Conservation (phyloP, 2,888 invertebrate genomes). For the Tethea ocularis region DNA sequence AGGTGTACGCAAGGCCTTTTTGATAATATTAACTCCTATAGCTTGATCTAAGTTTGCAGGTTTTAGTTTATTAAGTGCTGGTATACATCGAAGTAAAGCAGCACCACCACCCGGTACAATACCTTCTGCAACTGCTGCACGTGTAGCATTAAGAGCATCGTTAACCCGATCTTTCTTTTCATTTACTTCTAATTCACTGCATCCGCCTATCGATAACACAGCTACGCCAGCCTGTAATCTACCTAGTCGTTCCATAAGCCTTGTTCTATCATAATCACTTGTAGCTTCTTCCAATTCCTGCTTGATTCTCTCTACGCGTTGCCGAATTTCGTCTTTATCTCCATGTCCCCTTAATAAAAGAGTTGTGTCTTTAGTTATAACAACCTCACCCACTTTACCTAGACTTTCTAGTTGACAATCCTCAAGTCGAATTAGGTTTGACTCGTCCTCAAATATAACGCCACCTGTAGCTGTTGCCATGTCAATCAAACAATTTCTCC, state of each 20-base stretch:
- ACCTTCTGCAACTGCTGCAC: constrained; percentile 97
- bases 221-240: constrained; percentile 93
- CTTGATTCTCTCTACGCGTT: constrained; percentile 90
- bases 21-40: constrained; percentile 91
- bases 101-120: constrained; percentile 98
- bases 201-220: constrained; percentile 91
- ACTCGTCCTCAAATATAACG: constrained; percentile 96
- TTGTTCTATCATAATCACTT: constrained; percentile 95
- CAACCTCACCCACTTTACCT: constrained; percentile 93
- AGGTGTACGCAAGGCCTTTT: constrained; percentile 93
- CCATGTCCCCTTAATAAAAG: constrained; percentile 88
- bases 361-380: constrained; percentile 97
- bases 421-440: constrained; percentile 93
- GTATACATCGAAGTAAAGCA: constrained; percentile 92
- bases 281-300: constrained; percentile 92
- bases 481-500: constrained; percentile 93
- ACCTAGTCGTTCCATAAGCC: constrained; percentile 94
- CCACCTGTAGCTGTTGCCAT: constrained; percentile 97
- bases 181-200: constrained; percentile 94
- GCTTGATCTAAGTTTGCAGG: constrained; percentile 90
- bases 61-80: constrained; percentile 85
- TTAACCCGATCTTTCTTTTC: constrained; percentile 98
- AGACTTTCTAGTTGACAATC: constrained; percentile 91
- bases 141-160: constrained; percentile 96
- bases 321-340: constrained; percentile 88